Evolutionary conservation across 2,113 vertebrate genomes (phyloP).

Genomic region (Phyllopteryx taeniolatus): DNA sequence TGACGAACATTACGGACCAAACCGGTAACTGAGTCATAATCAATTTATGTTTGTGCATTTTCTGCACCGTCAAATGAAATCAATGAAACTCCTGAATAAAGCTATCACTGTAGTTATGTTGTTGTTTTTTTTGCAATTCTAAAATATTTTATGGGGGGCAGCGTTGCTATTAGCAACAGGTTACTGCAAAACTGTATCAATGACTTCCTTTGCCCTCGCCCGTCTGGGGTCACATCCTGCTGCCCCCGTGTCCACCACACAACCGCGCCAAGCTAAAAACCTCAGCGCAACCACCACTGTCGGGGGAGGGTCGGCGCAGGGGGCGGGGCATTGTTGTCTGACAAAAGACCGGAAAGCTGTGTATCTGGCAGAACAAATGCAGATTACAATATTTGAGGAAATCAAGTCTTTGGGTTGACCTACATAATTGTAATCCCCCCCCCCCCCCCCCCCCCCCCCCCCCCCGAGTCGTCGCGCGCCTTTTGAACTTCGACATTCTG

Average conservation of each 20-base stretch:
- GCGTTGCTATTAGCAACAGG: too few species aligned
- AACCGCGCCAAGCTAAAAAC: neutral
- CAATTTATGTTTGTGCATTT: too few species aligned
- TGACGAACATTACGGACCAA: too few species aligned
- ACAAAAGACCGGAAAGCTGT: slow-evolving; percentile 53
- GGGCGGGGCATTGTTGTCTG: neutral
- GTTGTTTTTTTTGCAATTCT: too few species aligned
- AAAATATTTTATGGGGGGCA: too few species aligned
- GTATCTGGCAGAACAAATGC: slow-evolving; percentile 65
- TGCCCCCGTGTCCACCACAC: slow-evolving; percentile 22
- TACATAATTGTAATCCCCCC: slow-evolving; percentile 64
- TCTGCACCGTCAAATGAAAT: too few species aligned
- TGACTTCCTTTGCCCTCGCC: slow-evolving; percentile 49
- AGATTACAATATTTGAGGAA: slow-evolving; percentile 69
- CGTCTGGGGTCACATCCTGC: slow-evolving; percentile 46
- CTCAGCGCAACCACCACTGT: too few species aligned
- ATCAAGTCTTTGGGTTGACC: slow-evolving; percentile 66
- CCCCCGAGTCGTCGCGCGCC: slow-evolving; percentile 42
- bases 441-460: slow-evolving; percentile 33
- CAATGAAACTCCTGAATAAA: too few species aligned
- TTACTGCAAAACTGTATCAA: slow-evolving; percentile 37
- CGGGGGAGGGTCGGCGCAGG: too few species aligned
- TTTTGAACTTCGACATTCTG: slow-evolving; percentile 55
- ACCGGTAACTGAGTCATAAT: too few species aligned
- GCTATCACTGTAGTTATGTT: too few species aligned